phyloP scores from a whole-genome alignment of 2,888 invertebrate genomes.

The Melieria picta region DNA sequence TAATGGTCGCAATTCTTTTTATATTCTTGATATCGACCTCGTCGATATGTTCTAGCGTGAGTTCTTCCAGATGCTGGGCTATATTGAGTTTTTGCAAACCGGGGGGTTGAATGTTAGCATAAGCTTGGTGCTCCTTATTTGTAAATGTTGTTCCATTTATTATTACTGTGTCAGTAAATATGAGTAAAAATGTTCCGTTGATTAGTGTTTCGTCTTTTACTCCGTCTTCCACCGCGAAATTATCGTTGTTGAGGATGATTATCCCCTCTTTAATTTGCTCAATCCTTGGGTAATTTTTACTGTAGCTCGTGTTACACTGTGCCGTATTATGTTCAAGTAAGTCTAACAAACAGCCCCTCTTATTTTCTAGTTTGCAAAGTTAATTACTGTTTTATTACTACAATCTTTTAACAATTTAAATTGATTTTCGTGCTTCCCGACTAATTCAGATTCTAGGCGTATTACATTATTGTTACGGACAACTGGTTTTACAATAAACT shows the following conservation, averaged over 20 bases:
- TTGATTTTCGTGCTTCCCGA: background rate
- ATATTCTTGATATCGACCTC: no score
- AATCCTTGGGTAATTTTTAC: background rate
- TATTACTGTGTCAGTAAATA: no score
- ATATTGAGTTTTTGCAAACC: no score
- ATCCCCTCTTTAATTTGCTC: background rate
- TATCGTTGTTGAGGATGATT: background rate
- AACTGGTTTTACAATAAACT: background rate
- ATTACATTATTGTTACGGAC: background rate
- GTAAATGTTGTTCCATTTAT: background rate
- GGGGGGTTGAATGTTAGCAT: background rate
- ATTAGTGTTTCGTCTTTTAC: background rate
- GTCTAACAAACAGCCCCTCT: background rate
- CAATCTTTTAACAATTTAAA: constrained; percentile 10
- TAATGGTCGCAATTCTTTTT: no score
- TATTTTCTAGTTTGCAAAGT: background rate
- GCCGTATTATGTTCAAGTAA: background rate
- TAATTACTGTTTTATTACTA: background rate
- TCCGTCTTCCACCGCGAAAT: background rate
- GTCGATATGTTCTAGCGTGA: no score
- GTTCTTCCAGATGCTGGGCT: no score
- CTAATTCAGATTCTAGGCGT: background rate
- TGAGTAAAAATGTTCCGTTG: background rate
- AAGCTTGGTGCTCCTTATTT: constrained; percentile 1
- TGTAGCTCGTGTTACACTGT: background rate